These are phyloP conservation scores for Telenomus remus DNA, from an alignment of 1,140 invertebrate genomes.

Conservation along the genomic window DNA sequence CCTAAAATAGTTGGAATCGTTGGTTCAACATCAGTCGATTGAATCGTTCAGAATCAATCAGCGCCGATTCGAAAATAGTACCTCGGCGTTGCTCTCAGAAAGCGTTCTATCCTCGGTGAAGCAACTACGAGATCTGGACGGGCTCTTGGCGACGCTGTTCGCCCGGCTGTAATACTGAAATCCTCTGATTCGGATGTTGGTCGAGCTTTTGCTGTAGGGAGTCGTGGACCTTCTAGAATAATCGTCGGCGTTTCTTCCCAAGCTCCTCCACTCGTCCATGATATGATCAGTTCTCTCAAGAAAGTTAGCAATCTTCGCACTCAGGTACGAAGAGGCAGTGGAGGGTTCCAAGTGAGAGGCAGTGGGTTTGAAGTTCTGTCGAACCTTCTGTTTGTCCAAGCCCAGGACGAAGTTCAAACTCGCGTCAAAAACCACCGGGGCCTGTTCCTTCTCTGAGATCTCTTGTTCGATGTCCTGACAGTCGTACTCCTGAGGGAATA, in stretches of 20 bases:
- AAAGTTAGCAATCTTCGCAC: conserved; percentile 86
- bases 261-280: conserved; percentile 86
- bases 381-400: conserved; percentile 80
- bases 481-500: conserved; percentile 44
- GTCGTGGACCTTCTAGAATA: conserved; percentile 64
- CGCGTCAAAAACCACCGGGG: conserved; percentile 86
- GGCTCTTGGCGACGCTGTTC: conserved; percentile 73
- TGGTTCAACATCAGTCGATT: too few species aligned
- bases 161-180: conserved; percentile 82
- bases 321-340: conserved; percentile 84
- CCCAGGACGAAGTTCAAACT: conserved; percentile 87
- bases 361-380: conserved; percentile 81
- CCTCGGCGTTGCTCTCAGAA: conserved; percentile 79
- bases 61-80: conserved; percentile 18
- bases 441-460: conserved; percentile 79
- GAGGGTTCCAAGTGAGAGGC: conserved; percentile 84
- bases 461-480: conserved; percentile 75
- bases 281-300: conserved; percentile 88
- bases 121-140: conserved; percentile 58
- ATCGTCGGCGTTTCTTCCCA: conserved; percentile 78
- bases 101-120: conserved; percentile 77
- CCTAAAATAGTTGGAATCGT: too few species aligned
- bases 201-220: conserved; percentile 82
- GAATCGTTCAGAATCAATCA: not conserved
- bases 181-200: conserved; percentile 87